Evolutionary conservation across 2,888 invertebrate species (phyloP), one percentile per base, ranked within the genome.

Genomic region (Nemotelus pantherinus): DNA sequence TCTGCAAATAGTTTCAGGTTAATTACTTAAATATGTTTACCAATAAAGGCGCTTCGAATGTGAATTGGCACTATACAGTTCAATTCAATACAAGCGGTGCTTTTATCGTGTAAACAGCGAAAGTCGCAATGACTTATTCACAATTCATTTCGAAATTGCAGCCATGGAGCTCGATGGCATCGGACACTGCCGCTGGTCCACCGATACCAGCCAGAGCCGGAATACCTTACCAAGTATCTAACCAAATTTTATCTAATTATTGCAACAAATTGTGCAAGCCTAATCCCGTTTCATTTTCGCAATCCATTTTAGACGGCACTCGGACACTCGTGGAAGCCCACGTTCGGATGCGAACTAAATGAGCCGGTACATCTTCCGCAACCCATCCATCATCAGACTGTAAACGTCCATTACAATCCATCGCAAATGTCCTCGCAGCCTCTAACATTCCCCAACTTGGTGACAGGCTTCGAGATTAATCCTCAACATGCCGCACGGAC

Each of bases 401-500:
- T 93, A 75, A 93, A 94, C 84, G 92, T 93, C 1, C 91, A 92
- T 84, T 77, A 76, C 65, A 63, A 72, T 47, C 86, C 86, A 3
- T 80, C 82, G 53, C 84, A 85, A 77, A 93, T 94, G 93, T 90
- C 91, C 3, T 92, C 93, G 0, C 92, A 93, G 83, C 93, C 94
- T 0, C 87, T 95, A 79, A 92, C 92, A 81, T 95, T 95, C 85
- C 95, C 95, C 10, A 95, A 94, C 88, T 86, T 95, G 82, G 93
- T 95, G 77, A 94, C 93, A 0, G 94, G 94, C 3, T 94, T 94
- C 86, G 94, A 95, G 84, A 90, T 93, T 53, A 94, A 94, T 88
- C 94, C 95, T 2, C 92, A 92, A 80, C 94, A 95, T 85, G 94
- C 94, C 0, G 94, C 95, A 0, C 90, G 94, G 78, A 93, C 95